Base-by-base conservation (phyloP, 2,113 vertebrate species). In the Tautogolabrus adspersus region DNA sequence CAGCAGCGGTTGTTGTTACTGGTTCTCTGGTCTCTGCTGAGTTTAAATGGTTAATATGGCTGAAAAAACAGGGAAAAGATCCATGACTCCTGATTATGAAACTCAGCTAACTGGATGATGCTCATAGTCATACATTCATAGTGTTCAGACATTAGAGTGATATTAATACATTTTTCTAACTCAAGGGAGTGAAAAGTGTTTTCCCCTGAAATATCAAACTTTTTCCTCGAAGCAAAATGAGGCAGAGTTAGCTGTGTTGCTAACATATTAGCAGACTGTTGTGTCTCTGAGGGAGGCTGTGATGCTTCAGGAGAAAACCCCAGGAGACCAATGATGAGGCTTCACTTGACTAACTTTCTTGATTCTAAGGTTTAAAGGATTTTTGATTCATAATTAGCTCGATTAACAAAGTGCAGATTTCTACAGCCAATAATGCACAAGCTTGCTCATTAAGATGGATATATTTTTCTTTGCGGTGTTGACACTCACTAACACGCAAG, bases 381-480 rank as follows among this genome's bases (percentile, higher is more conserved):
- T 15, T 72, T 11, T 46, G 22, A 3, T 16, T 10, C 18, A 19
- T 38, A 40, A 38, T 26, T 2, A 44, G 8, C 55, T 21, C 16
- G 44, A 58, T 12, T 56, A 46, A 42, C 57, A 10, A 82, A 37
- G 23, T 51, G 16, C 21, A 38, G 5, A 54, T 75, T 46, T 47
- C 38, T 34, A 34, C 51, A 59, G n/a, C 38, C 62, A 7, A 21
- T 8, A 46, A n/a, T 30, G 10, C 55, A 40, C 26, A 21, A 23
- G 49, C 62, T 40, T 2, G 19, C 57, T 64, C 5, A 2, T 60
- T 23, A 77, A 10, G 52, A 49, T 57, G 23, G 49, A 66, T 73
- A 66, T 76, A 60, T 73, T 61, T 80, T 38, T 66, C 49, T 73
- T 18, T 63, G 61, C 66, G 16, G 47, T 16, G 10, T 19, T 16